Evolutionary conservation across 92 coral and sea anemone species (phyloP).

Genomic region (Actinernus sp.): DNA sequence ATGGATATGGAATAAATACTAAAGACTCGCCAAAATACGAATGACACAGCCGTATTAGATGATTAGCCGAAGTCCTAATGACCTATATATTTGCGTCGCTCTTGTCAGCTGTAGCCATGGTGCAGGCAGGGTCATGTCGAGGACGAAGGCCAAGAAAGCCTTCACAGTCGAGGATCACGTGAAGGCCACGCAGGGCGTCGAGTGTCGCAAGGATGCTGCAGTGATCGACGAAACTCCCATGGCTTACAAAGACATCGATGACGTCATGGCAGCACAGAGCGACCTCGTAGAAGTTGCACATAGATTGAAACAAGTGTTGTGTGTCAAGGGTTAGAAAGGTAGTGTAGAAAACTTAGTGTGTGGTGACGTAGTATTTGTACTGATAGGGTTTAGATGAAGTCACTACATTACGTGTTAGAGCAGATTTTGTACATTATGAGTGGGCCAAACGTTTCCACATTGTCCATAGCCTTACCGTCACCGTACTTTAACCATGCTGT

Average conservation of each 20-base stretch:
- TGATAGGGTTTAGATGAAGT: too few species aligned
- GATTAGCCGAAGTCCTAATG: neutral
- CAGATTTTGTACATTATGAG: too few species aligned
- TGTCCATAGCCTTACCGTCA: too few species aligned
- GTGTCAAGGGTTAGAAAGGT: slow-evolving; percentile 90
- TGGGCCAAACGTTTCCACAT: too few species aligned
- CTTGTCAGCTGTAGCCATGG: slow-evolving; percentile 90
- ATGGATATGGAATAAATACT: too few species aligned
- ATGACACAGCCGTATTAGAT: too few species aligned
- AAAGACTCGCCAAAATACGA: neutral
- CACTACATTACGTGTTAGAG: too few species aligned
- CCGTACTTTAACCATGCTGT: too few species aligned
- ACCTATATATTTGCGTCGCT: neutral
- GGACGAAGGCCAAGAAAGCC: slow-evolving; percentile 73
- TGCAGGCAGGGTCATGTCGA: slow-evolving; percentile 83
- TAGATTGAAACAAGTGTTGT: slow-evolving; percentile 69
- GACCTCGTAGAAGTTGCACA: slow-evolving; percentile 74
- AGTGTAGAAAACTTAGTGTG: too few species aligned
- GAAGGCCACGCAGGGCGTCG: slow-evolving; percentile 77
- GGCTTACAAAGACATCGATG: slow-evolving; percentile 90
- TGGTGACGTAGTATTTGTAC: too few species aligned
- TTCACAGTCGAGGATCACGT: slow-evolving; percentile 68
- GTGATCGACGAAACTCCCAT: slow-evolving; percentile 89
- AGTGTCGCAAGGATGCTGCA: slow-evolving; percentile 79
- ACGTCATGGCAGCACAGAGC: slow-evolving; percentile 88